Evolutionary conservation across 2,113 vertebrate genomes (phyloP), one percentile per base, ranked within the genome.

Genomic region (Sceloporus tristichus): DNA sequence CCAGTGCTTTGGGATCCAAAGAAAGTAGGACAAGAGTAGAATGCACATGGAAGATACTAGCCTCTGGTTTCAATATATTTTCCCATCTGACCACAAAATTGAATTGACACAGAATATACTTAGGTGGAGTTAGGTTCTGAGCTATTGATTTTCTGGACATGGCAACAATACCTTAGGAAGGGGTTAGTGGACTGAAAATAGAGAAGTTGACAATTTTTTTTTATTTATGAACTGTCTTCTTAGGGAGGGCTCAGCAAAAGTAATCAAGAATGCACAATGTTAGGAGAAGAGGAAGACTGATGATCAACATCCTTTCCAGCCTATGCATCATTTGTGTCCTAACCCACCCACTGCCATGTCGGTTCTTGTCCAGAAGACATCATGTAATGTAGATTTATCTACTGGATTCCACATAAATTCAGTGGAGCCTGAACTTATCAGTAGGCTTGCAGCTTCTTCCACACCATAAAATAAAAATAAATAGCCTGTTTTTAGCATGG

Each of bases 161-260:
- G 8, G 48, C 48, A 77, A 77, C 59, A 62, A 66, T 90, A 42
- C 0, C 0, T 83, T 13, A 62, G 85, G 34, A 42, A 29, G 82
- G 42, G 42, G 16, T n/a, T 18, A 86, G 59, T 13, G 0, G 5
- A 9, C 11, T 85, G 79, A 73, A 27, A 48, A 68, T 79, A 86
- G 84, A 34, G 86, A 84, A 34, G n/a, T 10, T 80, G 48, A 65
- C 66, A 6, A 84, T 78, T 76, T 48, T 84, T 84, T 34, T 18
- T 84, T 75, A 40, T 78, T 76, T 71, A 88, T 84, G 87, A 84
- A 77, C n/a, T 78, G 34, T 84, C n/a, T 83, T 88, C 88, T 88
- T 88, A 66, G n/a, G 70, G 42, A 70, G 62, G 53, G 40, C 48
- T 78, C 75, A 70, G 21, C 40, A 66, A 59, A 77, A 11, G n/a